Conservation (phyloP, 2,797 vertebrate genomes). For the Cynodonichthys magdalenae region DNA sequence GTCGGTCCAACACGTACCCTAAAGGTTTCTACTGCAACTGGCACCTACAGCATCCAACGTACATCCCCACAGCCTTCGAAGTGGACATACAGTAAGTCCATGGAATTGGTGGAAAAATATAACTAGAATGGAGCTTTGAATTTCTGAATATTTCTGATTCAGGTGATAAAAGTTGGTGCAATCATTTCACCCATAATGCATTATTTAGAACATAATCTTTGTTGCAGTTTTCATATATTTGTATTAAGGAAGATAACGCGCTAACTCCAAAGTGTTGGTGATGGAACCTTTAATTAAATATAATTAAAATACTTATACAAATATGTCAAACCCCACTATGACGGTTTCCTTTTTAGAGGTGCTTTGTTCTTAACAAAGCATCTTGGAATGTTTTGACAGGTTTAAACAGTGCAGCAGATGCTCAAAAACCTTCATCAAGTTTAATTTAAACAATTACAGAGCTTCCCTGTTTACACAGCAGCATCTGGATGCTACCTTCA, state of each 20-base stretch:
- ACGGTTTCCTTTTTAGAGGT: too few relatives aligned
- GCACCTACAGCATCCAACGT: slow-evolving; percentile 89
- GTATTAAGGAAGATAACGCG: too few relatives aligned
- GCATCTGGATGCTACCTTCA: not conserved
- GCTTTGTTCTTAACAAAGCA: too few relatives aligned
- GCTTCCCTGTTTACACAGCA: not conserved
- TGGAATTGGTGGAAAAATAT: not conserved
- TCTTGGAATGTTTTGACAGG: too few relatives aligned
- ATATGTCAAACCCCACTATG: too few relatives aligned
- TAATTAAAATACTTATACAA: too few relatives aligned
- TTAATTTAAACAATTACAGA: not conserved
- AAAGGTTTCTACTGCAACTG: slow-evolving; percentile 99
- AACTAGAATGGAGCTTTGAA: not conserved
- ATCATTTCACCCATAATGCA: too few relatives aligned
- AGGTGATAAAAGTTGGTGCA: too few relatives aligned
- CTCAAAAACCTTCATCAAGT: not conserved
- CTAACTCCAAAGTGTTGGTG: too few relatives aligned
- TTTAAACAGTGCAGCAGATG: not conserved
- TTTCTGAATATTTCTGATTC: not conserved
- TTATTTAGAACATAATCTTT: too few relatives aligned
- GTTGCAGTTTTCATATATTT: too few relatives aligned
- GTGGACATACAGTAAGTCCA: slow-evolving; percentile 92
- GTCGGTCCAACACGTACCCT: slow-evolving; percentile 96
- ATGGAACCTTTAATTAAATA: too few relatives aligned
- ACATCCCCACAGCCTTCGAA: slow-evolving; percentile 92